Evolutionary conservation across 2,113 vertebrate genomes (phyloP).

Genomic region (Elgaria multicarinata): DNA sequence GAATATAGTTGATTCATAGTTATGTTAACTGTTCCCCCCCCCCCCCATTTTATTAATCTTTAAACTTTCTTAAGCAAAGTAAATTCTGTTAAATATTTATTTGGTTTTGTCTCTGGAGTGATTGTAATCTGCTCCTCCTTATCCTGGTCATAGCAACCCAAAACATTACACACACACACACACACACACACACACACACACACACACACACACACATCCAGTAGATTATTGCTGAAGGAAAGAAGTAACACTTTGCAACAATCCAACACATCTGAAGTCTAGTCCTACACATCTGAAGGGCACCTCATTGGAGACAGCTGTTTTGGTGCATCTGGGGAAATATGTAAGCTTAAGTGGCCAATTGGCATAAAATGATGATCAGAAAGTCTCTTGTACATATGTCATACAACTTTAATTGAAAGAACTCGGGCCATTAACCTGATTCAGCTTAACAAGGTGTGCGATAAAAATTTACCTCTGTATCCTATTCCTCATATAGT

Average conservation of each 20-base stretch:
- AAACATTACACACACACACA: too few species aligned
- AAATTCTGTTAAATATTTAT: too few species aligned
- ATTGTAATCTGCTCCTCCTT: too few species aligned
- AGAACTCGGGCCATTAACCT: not conserved
- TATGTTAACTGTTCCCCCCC: too few species aligned
- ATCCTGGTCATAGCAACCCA: too few species aligned
- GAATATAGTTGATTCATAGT: too few species aligned
- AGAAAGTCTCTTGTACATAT: not conserved
- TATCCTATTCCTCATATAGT: not conserved
- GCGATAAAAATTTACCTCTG: not conserved
- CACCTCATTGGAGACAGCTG: not conserved
- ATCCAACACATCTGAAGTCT: not conserved
- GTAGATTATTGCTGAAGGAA: not conserved
- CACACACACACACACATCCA: too few species aligned
- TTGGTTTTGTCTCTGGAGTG: too few species aligned
- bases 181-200: too few species aligned
- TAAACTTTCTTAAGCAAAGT: too few species aligned
- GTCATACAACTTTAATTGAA: not conserved
- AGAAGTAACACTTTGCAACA: not conserved
- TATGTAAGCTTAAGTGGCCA: not conserved
- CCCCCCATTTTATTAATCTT: too few species aligned
- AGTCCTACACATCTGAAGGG: too few species aligned
- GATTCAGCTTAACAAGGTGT: not conserved
- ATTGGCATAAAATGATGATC: not conserved
- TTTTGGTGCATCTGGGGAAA: not conserved